These are phyloP conservation scores for Drosophila pandora DNA, from an alignment of 1,140 invertebrate species.

Conservation along the genomic window DNA sequence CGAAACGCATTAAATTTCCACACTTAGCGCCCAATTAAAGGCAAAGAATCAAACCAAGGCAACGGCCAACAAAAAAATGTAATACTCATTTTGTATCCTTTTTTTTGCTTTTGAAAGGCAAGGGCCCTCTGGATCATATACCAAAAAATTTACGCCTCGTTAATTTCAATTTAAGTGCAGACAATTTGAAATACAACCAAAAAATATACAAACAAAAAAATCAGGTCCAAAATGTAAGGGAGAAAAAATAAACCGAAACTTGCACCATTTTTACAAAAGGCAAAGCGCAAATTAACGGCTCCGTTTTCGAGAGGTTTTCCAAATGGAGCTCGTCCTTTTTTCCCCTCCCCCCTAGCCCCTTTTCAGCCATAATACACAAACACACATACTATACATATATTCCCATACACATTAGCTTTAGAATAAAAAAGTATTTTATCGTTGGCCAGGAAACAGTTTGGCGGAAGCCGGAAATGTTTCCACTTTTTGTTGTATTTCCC, in stretches of 20 bases:
- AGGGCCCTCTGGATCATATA: constrained; percentile 42
- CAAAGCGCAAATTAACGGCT: constrained; percentile 78
- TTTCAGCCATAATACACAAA: constrained; percentile 1
- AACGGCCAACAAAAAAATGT: constrained; percentile 18
- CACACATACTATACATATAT: neutral
- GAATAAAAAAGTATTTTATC: constrained; percentile 81
- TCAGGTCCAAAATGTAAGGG: constrained; percentile 32
- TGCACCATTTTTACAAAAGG: constrained; percentile 64
- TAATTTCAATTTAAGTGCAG: constrained; percentile 82
- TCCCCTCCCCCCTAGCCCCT: neutral
- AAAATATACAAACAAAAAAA: constrained; percentile 19
- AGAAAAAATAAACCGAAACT: constrained; percentile 40
- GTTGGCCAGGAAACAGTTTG: constrained; percentile 82
- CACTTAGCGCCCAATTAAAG: constrained; percentile 80
- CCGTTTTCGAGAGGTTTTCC: constrained; percentile 45
- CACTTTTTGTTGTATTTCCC: constrained; percentile 58
- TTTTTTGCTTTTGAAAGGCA: neutral
- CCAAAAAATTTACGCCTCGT: constrained; percentile 77
- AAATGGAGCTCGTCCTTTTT: constrained; percentile 29
- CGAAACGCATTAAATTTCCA: constrained; percentile 46
- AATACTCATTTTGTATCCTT: constrained; percentile 13
- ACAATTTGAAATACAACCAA: constrained; percentile 68
- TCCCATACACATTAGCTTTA: constrained; percentile 63
- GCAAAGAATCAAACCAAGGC: constrained; percentile 47
- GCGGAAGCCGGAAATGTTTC: constrained; percentile 79